A percentile compares a stretch with the other conserved stretches of the same genome.
These are phyloP conservation scores for Leptobrachium ailaonicum DNA, from an alignment of 2,113 vertebrate species.

Conservation along the genomic window DNA sequence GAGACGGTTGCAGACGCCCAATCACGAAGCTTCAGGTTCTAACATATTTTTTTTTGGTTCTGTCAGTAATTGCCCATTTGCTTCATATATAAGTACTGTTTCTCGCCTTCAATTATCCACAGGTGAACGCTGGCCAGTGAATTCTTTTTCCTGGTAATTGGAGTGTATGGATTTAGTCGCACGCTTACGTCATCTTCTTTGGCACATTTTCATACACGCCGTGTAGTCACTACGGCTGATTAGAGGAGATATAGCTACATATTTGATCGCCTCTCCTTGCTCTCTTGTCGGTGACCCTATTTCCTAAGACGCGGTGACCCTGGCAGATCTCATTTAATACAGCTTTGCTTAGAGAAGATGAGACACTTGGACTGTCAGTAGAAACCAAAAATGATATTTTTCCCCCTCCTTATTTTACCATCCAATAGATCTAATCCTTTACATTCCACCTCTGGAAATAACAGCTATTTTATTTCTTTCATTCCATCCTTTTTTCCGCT, in stretches of 20 bases:
- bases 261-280: constrained; percentile 32
- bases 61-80: not conserved
- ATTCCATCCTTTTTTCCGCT: not conserved
- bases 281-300: constrained; percentile 37
- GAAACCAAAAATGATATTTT: not conserved
- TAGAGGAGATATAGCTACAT: constrained; percentile 23
- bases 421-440: not conserved
- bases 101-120: not conserved
- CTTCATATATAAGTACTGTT: not conserved
- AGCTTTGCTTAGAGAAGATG: constrained; percentile 2
- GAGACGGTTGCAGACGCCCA: too few relatives aligned
- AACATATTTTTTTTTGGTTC: too few relatives aligned
- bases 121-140: not conserved
- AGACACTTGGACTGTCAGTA: constrained; percentile 5
- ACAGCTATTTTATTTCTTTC: not conserved
- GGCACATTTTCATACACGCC: constrained; percentile 1
- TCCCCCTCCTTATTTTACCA: not conserved
- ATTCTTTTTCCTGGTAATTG: not conserved
- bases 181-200: not conserved
- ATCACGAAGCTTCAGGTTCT: too few relatives aligned
- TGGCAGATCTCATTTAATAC: constrained; percentile 36
- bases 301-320: constrained; percentile 22
- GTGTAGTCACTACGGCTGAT: constrained; percentile 13
- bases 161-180: not conserved
- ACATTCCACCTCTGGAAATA: not conserved